phyloP scores from a whole-genome alignment of 2,888 invertebrate genomes.

The Melinaea marsaeus region DNA sequence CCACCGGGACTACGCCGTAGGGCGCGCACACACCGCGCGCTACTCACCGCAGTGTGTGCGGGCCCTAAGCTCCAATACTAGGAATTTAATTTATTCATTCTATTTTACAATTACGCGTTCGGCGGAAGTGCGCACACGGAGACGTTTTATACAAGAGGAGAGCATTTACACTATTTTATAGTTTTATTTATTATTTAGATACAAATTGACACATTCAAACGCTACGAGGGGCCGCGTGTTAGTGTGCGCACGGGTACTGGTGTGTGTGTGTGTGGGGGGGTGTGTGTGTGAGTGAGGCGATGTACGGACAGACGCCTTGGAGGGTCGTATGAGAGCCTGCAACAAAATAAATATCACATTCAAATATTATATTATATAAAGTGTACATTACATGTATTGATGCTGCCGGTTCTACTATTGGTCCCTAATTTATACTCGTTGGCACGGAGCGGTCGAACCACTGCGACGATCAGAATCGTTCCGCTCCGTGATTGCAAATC shows the following conservation, averaged over 20 bases:
- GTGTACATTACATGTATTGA: too few relatives aligned
- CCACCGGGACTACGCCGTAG: constrained; percentile 16
- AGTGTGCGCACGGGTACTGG: constrained; percentile 9
- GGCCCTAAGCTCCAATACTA: constrained; percentile 37
- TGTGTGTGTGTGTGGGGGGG: constrained; percentile 12
- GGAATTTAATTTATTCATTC: constrained; percentile 48
- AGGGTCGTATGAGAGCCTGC: constrained; percentile 42
- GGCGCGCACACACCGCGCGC: constrained; percentile 20
- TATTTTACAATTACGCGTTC: constrained; percentile 46
- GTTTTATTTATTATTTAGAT: constrained; percentile 29
- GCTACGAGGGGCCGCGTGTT: constrained; percentile 20
- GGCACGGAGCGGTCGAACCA: too few relatives aligned
- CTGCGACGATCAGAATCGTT: too few relatives aligned
- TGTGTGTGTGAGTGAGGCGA: constrained; percentile 7
- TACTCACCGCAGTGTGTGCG: constrained; percentile 17
- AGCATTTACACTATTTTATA: constrained; percentile 33
- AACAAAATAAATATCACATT: constrained; percentile 13
- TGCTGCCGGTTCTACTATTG: too few relatives aligned
- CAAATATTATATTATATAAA: too few relatives aligned
- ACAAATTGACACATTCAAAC: constrained; percentile 32
- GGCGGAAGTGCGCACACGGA: constrained; percentile 18
- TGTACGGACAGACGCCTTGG: neutral
- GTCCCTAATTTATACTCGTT: too few relatives aligned
- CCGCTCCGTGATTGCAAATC: too few relatives aligned
- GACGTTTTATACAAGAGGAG: constrained; percentile 16